Conservation (phyloP, 2,113 vertebrate species). For the Hepsetus odoe region DNA sequence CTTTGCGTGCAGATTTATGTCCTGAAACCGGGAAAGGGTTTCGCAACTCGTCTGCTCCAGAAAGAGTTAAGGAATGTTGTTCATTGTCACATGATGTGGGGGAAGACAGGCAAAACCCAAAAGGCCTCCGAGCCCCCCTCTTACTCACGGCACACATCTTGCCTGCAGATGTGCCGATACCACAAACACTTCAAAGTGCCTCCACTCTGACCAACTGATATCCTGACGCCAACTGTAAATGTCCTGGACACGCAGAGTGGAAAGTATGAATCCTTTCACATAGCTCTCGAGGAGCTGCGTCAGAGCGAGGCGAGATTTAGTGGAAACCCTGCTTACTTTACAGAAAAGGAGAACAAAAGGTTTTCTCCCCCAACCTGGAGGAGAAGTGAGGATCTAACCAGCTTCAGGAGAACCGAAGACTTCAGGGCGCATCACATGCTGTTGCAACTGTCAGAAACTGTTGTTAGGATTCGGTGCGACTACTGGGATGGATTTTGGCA, state of each 20-base stretch:
- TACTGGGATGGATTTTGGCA: neutral
- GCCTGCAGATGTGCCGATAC: slow-evolving; percentile 87
- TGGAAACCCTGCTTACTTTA: slow-evolving; percentile 46
- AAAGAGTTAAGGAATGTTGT: slow-evolving; percentile 84
- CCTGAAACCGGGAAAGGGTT: slow-evolving; percentile 35
- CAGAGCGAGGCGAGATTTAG: slow-evolving; percentile 40
- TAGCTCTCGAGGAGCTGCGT: slow-evolving; percentile 57
- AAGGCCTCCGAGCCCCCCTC: slow-evolving; percentile 7
- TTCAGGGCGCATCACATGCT: neutral
- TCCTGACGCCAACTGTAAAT: slow-evolving; percentile 92
- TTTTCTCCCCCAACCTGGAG: neutral
- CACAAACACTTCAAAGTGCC: slow-evolving; percentile 91
- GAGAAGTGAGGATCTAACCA: neutral
- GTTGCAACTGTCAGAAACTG: slow-evolving; percentile 11
- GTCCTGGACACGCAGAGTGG: slow-evolving; percentile 89
- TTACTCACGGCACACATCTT: slow-evolving; percentile 80
- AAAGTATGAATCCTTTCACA: slow-evolving; percentile 86
- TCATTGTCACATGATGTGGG: slow-evolving; percentile 84
- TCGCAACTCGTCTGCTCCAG: slow-evolving; percentile 30
- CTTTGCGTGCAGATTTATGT: slow-evolving; percentile 43
- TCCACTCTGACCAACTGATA: slow-evolving; percentile 85
- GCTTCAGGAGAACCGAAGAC: slow-evolving; percentile 3
- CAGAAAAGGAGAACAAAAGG: slow-evolving; percentile 22
- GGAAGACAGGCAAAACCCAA: slow-evolving; percentile 71
- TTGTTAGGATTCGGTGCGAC: no score